Percentiles rank a stretch among this genome's conserved stretches.
These are phyloP conservation scores for Callocephalon fimbriatum DNA, from an alignment of 2,113 vertebrate species.

Conservation along the genomic window DNA sequence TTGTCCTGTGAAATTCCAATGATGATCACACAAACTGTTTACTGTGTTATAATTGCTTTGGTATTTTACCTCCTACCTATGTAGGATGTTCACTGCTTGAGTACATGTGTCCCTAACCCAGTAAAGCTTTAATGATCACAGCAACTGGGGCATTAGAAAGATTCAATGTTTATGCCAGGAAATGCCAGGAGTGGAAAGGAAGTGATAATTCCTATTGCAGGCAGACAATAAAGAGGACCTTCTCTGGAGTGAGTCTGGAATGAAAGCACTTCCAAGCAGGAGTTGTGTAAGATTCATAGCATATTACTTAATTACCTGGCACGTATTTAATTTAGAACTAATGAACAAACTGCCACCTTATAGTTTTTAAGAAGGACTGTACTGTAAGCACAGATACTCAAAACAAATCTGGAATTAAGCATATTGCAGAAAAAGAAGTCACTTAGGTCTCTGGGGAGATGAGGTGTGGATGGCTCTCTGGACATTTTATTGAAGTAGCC, in stretches of 20 bases:
- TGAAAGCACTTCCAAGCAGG: background rate
- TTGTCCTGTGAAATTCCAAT: constrained; percentile 6
- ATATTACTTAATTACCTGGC: background rate
- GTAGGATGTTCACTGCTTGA: background rate
- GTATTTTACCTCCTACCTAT: background rate
- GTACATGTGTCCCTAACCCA: background rate
- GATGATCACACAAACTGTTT: background rate
- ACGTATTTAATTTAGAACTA: background rate
- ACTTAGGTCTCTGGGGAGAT: background rate
- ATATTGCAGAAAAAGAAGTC: background rate
- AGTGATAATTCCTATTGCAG: background rate
- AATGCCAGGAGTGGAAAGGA: background rate
- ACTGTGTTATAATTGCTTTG: background rate
- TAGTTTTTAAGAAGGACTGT: background rate
- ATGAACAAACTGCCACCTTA: background rate
- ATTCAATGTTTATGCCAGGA: background rate
- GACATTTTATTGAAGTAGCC: background rate
- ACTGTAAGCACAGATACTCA: background rate
- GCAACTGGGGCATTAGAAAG: background rate
- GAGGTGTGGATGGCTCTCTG: background rate
- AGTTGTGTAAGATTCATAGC: background rate
- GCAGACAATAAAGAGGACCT: background rate
- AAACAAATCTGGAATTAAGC: background rate
- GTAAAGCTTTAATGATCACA: constrained; percentile 22
- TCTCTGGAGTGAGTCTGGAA: background rate